These are phyloP conservation scores for Boulengeromyrus knoepffleri DNA, from an alignment of 2,113 vertebrate genomes.

Conservation along the genomic window DNA sequence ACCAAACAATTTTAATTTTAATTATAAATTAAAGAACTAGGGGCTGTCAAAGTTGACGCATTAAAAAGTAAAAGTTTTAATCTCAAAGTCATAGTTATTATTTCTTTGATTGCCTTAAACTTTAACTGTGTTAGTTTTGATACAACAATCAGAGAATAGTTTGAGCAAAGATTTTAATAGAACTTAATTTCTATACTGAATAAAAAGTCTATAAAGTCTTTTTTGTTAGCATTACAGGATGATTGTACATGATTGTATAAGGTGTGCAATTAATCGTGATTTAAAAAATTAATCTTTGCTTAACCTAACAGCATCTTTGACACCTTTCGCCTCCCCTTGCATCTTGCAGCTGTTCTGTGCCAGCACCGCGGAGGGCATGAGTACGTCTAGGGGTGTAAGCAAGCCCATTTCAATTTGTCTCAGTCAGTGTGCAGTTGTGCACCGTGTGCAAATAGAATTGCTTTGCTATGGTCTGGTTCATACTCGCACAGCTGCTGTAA, in stretches of 20 bases:
- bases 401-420: not conserved
- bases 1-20: too few relatives aligned
- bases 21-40: too few relatives aligned
- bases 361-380: not conserved
- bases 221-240: too few relatives aligned
- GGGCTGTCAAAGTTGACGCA: too few relatives aligned
- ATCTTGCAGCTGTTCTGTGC: not conserved
- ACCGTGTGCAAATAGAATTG: not conserved
- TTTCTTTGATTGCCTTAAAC: too few relatives aligned
- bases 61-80: too few relatives aligned
- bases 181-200: not conserved
- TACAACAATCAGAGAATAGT: not conserved
- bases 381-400: not conserved
- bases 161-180: not conserved
- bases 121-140: not conserved
- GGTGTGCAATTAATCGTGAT: not conserved
- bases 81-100: too few relatives aligned
- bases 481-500: not conserved
- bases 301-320: not conserved
- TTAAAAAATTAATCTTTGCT: not conserved
- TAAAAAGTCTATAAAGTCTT: too few relatives aligned
- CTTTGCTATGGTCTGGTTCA: not conserved
- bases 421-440: not conserved
- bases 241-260: too few relatives aligned
- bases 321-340: not conserved